Base-by-base conservation (phyloP, 2,888 invertebrate genomes). In the Drosophila mulleri region DNA sequence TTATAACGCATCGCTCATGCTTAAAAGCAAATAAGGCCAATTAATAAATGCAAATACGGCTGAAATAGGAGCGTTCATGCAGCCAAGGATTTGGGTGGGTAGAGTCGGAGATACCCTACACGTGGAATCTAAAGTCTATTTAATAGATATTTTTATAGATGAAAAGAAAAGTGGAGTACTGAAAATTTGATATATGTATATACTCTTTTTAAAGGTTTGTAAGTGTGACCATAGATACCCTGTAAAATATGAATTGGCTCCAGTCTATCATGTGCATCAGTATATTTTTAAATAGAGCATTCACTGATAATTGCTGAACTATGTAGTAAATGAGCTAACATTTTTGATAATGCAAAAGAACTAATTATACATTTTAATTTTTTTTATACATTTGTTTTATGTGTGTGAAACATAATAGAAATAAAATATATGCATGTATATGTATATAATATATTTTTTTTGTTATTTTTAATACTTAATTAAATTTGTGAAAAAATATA, bases 21-120 rank as follows among this genome's bases (percentile, higher is more conserved):
- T 78, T 75, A 78, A 77, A 67, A 59, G 72, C 87, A 86, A 84
- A 84, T 86, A 79, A 72, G 72, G 84, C 89, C 87, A 88, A 84
- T 84, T 89, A 83, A 75, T 68, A 73, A 78, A 74, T 75, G 77
- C 76, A 79, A 83, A 61, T 64, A 35, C 56, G 41, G 60, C 62
- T 44, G 37, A 75, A 79, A 56, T n/a, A 14, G 16, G 11, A 47
- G 8, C 26, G 18, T 14, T 18, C 39, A 48, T 67, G 41, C 32
- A 47, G 20, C 12, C 7, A 4, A 4, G 2, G 7, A 32, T 32
- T 39, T 7, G 6, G 6, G 0, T 7, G 3, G 41, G 9, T 39
- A 9, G 16, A 44, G 32, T 14, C 0, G 1, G 0, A 58, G 8
- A 59, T 52, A 64, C 58, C 29, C 48, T 63, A 11, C 3, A 32